Percentiles rank a stretch among this genome's conserved stretches.
These are phyloP conservation scores for Sciaenops ocellatus DNA, from an alignment of 2,797 vertebrate species.

Conservation along the genomic window DNA sequence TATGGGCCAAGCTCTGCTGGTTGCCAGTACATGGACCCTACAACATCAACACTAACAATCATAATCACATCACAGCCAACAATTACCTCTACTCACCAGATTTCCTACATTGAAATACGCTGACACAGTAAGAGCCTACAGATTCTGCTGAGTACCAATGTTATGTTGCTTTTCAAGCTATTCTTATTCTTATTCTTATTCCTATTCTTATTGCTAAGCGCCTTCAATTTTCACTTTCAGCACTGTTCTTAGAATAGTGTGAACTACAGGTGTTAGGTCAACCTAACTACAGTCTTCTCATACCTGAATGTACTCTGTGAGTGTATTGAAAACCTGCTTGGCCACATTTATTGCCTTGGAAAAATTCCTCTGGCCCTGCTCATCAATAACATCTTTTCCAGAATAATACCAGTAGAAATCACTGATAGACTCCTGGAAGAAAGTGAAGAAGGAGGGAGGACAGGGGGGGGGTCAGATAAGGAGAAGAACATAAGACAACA, in stretches of 20 bases:
- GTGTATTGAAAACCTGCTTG: constrained; percentile 97
- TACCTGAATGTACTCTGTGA: constrained; percentile 98
- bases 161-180: neutral
- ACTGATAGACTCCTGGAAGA: constrained; percentile 94
- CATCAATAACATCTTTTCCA: constrained; percentile 96
- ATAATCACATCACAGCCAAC: neutral
- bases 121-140: neutral
- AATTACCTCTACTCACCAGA: neutral
- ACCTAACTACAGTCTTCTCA: constrained; percentile 24
- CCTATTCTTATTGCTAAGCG: neutral
- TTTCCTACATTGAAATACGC: neutral
- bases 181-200: neutral
- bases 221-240: neutral
- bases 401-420: constrained; percentile 99
- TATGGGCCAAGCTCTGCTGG: constrained; percentile 96
- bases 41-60: neutral
- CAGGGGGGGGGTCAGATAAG: neutral
- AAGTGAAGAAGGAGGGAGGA: neutral
- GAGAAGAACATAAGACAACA: neutral
- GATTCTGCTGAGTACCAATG: neutral
- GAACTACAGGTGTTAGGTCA: neutral
- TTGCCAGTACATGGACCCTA: constrained; percentile 97
- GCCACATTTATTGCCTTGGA: constrained; percentile 98
- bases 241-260: neutral
- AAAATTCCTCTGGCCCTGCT: constrained; percentile 96